Conservation (phyloP, 2,888 invertebrate genomes). For the Dromius quadrimaculatus region DNA sequence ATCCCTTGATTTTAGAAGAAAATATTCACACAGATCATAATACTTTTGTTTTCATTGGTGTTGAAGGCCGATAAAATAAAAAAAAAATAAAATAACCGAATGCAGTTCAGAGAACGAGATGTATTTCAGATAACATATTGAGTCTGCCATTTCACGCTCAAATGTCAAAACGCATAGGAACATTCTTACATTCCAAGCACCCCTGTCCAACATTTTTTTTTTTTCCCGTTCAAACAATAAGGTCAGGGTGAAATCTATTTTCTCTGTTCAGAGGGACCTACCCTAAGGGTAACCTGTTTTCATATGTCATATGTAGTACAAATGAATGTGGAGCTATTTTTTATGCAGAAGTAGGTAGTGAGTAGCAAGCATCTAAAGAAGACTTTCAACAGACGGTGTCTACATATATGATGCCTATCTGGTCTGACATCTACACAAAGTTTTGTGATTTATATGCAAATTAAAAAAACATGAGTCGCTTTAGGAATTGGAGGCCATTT, state of each 20-base stretch:
- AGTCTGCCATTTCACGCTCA: too few relatives aligned
- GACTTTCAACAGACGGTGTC: constrained; percentile 5
- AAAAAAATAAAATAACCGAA: too few relatives aligned
- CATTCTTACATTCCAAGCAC: too few relatives aligned
- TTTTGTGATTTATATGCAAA: constrained; percentile 31
- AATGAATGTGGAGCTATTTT: not conserved
- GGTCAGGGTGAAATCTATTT: constrained; percentile 26
- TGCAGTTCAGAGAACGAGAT: too few relatives aligned
- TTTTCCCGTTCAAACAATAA: not conserved
- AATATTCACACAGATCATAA: too few relatives aligned
- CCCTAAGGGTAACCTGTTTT: constrained; percentile 4
- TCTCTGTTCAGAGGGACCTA: too few relatives aligned
- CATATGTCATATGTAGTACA: not conserved
- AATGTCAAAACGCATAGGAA: too few relatives aligned
- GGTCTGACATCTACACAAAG: not conserved
- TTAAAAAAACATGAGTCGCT: constrained; percentile 29
- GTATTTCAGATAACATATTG: too few relatives aligned
- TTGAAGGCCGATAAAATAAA: too few relatives aligned
- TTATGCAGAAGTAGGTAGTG: not conserved
- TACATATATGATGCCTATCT: constrained; percentile 11
- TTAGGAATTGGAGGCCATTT: constrained; percentile 2
- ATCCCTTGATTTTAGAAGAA: too few relatives aligned
- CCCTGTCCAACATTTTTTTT: too few relatives aligned
- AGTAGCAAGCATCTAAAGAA: not conserved
- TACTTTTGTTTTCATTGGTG: too few relatives aligned